These are phyloP conservation scores for Aphelenchoides fujianensis DNA, from an alignment of 1,140 invertebrate genomes.

Conservation along the genomic window DNA sequence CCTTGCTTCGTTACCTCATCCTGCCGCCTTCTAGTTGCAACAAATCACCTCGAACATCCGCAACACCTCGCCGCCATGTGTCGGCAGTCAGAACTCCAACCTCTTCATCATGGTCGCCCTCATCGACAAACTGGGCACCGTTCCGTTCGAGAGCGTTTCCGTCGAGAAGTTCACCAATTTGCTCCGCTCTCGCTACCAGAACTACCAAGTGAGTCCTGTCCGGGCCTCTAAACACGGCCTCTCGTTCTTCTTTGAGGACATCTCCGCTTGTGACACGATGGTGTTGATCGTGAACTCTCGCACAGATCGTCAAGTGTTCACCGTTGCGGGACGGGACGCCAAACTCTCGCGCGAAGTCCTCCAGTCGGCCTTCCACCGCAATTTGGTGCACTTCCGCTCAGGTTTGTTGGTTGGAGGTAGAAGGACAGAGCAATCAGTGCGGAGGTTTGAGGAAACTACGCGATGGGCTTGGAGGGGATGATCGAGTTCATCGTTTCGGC, in stretches of 20 bases:
- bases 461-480: constrained; percentile 54
- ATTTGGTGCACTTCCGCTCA: constrained; percentile 56
- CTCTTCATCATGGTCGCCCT: constrained; percentile 54
- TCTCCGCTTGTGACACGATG: constrained; percentile 55
- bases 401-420: too few relatives aligned
- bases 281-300: constrained; percentile 59
- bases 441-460: constrained; percentile 44
- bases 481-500: constrained; percentile 58
- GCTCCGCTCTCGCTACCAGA: constrained; percentile 49
- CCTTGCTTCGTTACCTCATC: constrained; percentile 1
- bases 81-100: constrained; percentile 44
- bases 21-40: constrained; percentile 41
- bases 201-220: constrained; percentile 55
- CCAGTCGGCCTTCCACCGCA: constrained; percentile 58
- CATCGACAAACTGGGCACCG: constrained; percentile 55
- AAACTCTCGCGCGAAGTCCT: constrained; percentile 56
- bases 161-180: constrained; percentile 60
- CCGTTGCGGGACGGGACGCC: constrained; percentile 59
- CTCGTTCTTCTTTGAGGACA: constrained; percentile 55
- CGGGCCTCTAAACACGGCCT: too few relatives aligned
- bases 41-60: constrained; percentile 53
- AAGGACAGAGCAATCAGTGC: background rate
- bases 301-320: constrained; percentile 59
- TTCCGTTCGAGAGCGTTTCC: constrained; percentile 47
- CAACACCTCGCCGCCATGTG: constrained; percentile 54